phyloP scores from a whole-genome alignment of 2,113 vertebrate genomes.

The Prochilodus magdalenae region DNA sequence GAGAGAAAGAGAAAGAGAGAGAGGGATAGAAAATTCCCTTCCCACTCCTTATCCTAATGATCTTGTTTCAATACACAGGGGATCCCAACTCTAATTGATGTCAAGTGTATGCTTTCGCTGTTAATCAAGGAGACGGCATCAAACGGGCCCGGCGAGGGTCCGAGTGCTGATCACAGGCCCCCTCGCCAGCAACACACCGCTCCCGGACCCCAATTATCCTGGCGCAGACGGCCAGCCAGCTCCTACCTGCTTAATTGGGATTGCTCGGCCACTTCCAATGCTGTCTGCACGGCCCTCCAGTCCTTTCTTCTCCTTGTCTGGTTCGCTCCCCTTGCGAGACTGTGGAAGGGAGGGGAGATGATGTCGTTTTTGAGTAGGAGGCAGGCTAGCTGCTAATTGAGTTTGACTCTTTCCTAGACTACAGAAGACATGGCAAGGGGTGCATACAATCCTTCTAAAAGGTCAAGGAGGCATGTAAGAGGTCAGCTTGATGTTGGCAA shows the following conservation, averaged over 20 bases:
- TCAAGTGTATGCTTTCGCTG: constrained; percentile 94
- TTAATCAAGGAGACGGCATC: constrained; percentile 86
- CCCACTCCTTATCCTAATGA: constrained; percentile 94
- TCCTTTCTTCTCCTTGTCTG: constrained; percentile 98
- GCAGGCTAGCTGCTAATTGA: constrained; percentile 20
- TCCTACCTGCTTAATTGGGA: constrained; percentile 99
- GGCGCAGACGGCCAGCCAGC: constrained; percentile 49
- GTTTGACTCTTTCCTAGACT: constrained; percentile 24
- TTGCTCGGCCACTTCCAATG: constrained; percentile 96
- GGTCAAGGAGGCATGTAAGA: constrained; percentile 33
- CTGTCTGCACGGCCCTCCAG: constrained; percentile 94
- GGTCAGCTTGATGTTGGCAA: constrained; percentile 24
- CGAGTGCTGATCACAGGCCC: constrained; percentile 58
- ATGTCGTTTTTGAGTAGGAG: constrained; percentile 35
- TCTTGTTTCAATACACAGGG: constrained; percentile 88
- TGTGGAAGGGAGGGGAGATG: constrained; percentile 74
- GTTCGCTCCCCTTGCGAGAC: constrained; percentile 96
- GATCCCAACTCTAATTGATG: constrained; percentile 94
- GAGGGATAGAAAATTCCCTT: constrained; percentile 61
- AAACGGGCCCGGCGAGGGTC: constrained; percentile 68
- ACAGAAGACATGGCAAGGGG: constrained; percentile 15
- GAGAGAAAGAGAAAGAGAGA: not conserved
- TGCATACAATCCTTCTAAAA: constrained; percentile 2
- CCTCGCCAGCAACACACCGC: constrained; percentile 38
- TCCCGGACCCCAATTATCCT: constrained; percentile 64